Conservation (phyloP, 2,888 invertebrate species). For the Tinea trinotella region DNA sequence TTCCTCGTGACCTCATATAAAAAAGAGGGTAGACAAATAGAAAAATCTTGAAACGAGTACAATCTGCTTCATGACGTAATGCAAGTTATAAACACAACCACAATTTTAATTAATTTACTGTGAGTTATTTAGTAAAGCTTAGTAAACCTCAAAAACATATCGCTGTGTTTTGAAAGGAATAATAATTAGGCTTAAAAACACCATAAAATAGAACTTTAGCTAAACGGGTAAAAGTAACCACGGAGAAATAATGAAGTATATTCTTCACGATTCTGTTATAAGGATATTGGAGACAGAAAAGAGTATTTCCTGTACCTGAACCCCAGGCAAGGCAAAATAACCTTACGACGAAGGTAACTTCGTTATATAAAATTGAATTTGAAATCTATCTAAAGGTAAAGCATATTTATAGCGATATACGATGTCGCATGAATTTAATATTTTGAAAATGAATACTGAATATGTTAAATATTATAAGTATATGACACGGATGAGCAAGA, state of each 20-base stretch:
- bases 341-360: conserved; percentile 31
- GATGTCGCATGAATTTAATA: too few relatives aligned
- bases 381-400: neutral
- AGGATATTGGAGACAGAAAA: conserved; percentile 8
- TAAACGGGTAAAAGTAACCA: neutral
- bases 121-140: too few relatives aligned
- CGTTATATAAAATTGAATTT: conserved; percentile 31
- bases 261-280: conserved; percentile 16
- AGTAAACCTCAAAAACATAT: too few relatives aligned
- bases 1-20: neutral
- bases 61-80: conserved; percentile 12
- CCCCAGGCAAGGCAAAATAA: conserved; percentile 22
- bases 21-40: conserved; percentile 18
- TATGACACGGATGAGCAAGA: too few relatives aligned
- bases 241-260: neutral
- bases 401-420: neutral
- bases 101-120: neutral
- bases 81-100: neutral
- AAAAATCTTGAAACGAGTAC: conserved; percentile 17
- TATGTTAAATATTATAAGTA: too few relatives aligned
- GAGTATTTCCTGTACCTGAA: conserved; percentile 19
- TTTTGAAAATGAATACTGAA: too few relatives aligned
- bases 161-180: neutral
- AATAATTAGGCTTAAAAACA: too few relatives aligned
- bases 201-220: too few relatives aligned